Evolutionary conservation across 2,797 vertebrate genomes (phyloP).

Genomic region (Anomalospiza imberbis): DNA sequence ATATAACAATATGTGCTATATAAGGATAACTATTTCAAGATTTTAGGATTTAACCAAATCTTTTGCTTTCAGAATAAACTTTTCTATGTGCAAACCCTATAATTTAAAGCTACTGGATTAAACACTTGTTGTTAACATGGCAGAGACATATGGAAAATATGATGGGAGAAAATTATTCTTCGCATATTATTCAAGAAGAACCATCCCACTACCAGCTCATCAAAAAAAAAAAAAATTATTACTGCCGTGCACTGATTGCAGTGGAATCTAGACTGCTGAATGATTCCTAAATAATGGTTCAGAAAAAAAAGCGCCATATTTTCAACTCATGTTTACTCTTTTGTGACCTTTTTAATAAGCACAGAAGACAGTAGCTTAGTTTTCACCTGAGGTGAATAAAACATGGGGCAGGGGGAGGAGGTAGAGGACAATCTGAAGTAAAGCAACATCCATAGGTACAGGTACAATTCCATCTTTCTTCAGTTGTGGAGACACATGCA

Average conservation of each 20-base stretch:
- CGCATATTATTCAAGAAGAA: neutral
- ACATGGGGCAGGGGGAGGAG: fast-evolving
- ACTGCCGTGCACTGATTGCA: neutral
- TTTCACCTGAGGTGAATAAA: neutral
- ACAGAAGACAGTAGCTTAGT: neutral
- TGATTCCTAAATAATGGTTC: neutral
- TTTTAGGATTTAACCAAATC: neutral
- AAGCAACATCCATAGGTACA: neutral
- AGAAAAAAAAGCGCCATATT: neutral
- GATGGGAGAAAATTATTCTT: neutral
- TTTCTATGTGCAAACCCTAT: neutral
- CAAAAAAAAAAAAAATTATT: neutral
- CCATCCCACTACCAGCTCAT: neutral
- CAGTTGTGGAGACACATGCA: neutral
- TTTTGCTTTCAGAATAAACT: neutral
- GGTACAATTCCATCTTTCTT: neutral
- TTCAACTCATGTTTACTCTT: neutral
- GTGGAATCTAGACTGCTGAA: neutral
- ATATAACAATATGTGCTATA: neutral
- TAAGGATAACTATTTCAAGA: neutral
- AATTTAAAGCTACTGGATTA: neutral
- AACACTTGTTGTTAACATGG: neutral
- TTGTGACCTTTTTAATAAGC: neutral
- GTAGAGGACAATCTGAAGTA: neutral
- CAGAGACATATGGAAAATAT: neutral